phyloP scores from a whole-genome alignment of 2,113 vertebrate species.

The Elephantulus edwardii region DNA sequence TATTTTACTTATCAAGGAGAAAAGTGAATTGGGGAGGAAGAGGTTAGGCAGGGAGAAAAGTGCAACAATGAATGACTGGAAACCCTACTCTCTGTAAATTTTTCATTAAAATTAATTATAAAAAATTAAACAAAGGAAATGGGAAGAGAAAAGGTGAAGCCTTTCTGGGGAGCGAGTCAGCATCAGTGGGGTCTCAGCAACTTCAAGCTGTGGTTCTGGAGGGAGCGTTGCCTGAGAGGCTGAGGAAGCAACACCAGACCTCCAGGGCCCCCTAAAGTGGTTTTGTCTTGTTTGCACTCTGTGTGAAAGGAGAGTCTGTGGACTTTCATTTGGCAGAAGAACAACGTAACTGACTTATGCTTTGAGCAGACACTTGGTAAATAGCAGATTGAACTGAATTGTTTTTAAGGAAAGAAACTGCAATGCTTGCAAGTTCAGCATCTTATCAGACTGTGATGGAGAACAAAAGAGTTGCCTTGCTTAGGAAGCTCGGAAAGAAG shows the following conservation, averaged over 20 bases:
- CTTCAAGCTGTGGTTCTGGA: too few relatives aligned
- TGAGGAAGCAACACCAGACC: too few relatives aligned
- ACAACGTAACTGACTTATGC: neutral
- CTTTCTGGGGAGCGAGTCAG: too few relatives aligned
- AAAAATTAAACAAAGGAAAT: too few relatives aligned
- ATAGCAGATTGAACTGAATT: neutral
- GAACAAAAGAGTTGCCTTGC: neutral
- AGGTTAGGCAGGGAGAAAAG: too few relatives aligned
- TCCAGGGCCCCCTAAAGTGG: too few relatives aligned
- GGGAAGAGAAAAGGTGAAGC: too few relatives aligned
- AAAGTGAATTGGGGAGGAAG: too few relatives aligned
- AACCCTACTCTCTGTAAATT: too few relatives aligned
- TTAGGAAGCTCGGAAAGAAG: neutral
- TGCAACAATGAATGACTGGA: too few relatives aligned
- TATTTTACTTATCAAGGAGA: too few relatives aligned
- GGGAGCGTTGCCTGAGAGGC: neutral
- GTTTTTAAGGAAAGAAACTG: neutral
- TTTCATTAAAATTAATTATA: too few relatives aligned
- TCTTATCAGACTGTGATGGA: neutral
- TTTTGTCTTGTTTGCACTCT: neutral
- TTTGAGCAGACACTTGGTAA: neutral
- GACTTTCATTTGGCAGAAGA: neutral
- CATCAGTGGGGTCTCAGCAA: neutral
- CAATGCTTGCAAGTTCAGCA: neutral
- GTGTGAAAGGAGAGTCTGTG: slow-evolving; percentile 18